Conservation (phyloP, 1,140 invertebrate genomes). For the Drosophila hydei region DNA sequence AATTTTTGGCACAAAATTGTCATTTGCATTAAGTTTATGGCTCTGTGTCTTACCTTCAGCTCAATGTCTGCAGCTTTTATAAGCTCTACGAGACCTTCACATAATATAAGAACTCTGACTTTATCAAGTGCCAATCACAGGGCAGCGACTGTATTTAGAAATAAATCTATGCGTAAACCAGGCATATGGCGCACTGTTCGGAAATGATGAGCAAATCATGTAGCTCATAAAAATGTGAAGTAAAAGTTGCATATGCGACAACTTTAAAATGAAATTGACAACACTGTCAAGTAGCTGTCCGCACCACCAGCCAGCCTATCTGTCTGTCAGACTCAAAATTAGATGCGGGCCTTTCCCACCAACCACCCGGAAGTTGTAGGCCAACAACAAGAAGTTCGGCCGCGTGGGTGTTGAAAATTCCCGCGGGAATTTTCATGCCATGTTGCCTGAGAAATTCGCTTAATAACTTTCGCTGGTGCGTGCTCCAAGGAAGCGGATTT, state of each 20-base stretch:
- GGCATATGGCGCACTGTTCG: slow-evolving; percentile 26
- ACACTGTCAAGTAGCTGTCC: slow-evolving; percentile 67
- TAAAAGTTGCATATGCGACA: slow-evolving; percentile 64
- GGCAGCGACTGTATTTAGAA: slow-evolving; percentile 41
- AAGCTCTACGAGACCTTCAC: slow-evolving; percentile 17
- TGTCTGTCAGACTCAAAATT: slow-evolving; percentile 38
- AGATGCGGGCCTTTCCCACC: slow-evolving; percentile 32
- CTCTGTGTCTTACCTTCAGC: too few relatives aligned
- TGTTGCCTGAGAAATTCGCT: slow-evolving; percentile 77
- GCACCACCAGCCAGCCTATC: background rate
- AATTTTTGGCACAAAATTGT: slow-evolving; percentile 76
- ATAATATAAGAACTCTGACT: background rate
- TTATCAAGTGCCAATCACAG: slow-evolving; percentile 34
- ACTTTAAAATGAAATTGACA: slow-evolving; percentile 78
- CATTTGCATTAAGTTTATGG: slow-evolving; percentile 82
- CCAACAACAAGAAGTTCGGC: slow-evolving; percentile 45
- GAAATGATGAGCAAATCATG: slow-evolving; percentile 9
- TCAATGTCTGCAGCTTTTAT: slow-evolving; percentile 32
- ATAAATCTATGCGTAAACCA: slow-evolving; percentile 48
- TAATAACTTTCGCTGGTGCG: slow-evolving; percentile 68
- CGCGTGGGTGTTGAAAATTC: slow-evolving; percentile 68
- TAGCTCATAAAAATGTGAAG: slow-evolving; percentile 32
- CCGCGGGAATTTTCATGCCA: slow-evolving; percentile 75
- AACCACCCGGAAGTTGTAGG: slow-evolving; percentile 41
- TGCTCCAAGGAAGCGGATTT: slow-evolving; percentile 31